phyloP scores from a whole-genome alignment of 92 coral and sea anemone species.

The Desmophyllum pertusum region DNA sequence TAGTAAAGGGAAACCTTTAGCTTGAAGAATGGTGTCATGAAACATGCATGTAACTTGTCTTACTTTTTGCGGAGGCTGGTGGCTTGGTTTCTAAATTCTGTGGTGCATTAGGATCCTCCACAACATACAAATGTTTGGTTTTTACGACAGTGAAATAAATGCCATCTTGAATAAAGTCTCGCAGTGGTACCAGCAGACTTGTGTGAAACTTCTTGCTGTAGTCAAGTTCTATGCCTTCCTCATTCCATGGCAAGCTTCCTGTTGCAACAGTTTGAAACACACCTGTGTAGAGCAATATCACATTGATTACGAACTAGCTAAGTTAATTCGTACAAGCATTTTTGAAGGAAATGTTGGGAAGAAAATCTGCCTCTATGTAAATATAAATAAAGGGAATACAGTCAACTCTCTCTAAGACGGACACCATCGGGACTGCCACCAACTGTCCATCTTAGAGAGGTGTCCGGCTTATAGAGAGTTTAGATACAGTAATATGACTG shows the following conservation, averaged over 20 bases:
- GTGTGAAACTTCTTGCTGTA: conserved; percentile 78
- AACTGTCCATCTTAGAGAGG: too few species aligned
- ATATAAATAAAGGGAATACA: too few species aligned
- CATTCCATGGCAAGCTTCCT: conserved; percentile 80
- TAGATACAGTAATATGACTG: too few species aligned
- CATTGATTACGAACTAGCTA: not conserved
- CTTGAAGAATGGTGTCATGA: too few species aligned
- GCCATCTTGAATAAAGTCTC: conserved; percentile 80
- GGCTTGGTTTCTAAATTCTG: conserved; percentile 46
- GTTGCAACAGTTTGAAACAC: conserved; percentile 64
- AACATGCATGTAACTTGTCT: too few species aligned
- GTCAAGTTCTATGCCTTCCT: conserved; percentile 76
- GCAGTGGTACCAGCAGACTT: conserved; percentile 54
- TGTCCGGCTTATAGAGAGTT: too few species aligned
- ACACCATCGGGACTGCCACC: too few species aligned
- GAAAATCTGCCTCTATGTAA: too few species aligned
- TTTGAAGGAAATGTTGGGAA: too few species aligned
- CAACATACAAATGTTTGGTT: conserved; percentile 87
- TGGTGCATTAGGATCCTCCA: conserved; percentile 86
- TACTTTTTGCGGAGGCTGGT: conserved; percentile 52
- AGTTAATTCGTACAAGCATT: too few species aligned
- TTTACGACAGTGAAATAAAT: conserved; percentile 77
- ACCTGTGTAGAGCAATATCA: conserved; percentile 25
- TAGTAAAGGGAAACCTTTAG: too few species aligned
- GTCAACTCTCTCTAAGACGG: too few species aligned